These are phyloP conservation scores for Petrolisthes manimaculis DNA, from an alignment of 2,888 invertebrate species.

Conservation along the genomic window DNA sequence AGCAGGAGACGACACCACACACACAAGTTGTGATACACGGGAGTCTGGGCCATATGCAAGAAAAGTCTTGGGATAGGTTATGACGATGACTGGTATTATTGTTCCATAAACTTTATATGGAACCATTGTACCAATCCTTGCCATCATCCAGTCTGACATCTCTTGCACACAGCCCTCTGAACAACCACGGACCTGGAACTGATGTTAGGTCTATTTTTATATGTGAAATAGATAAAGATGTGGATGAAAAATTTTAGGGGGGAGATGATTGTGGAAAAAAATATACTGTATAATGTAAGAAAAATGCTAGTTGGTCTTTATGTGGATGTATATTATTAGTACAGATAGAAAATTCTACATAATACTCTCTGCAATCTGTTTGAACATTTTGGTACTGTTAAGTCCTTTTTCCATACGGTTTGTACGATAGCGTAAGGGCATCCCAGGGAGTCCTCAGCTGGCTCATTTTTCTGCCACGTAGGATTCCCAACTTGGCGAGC, in stretches of 20 bases:
- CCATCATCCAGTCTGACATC: too few species aligned
- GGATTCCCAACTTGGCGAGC: conserved; percentile 38
- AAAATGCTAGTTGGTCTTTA: conserved; percentile 59
- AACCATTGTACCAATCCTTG: too few species aligned
- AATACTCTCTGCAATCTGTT: conserved; percentile 63
- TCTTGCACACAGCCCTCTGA: neutral
- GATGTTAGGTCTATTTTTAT: conserved; percentile 64
- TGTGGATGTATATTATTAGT: conserved; percentile 63
- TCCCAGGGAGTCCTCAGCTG: conserved; percentile 31
- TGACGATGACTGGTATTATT: too few species aligned
- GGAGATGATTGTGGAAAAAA: conserved; percentile 9
- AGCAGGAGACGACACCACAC: conserved; percentile 60
- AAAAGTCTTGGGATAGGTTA: conserved; percentile 42
- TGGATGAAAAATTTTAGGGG: conserved; percentile 41
- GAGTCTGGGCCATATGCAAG: conserved; percentile 17
- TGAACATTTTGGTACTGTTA: conserved; percentile 60
- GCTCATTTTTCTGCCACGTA: conserved; percentile 16
- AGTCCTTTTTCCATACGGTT: conserved; percentile 64
- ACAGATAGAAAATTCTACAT: conserved; percentile 58
- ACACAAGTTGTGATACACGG: conserved; percentile 41
- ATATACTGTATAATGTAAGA: conserved; percentile 7
- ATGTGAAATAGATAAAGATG: conserved; percentile 59
- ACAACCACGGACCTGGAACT: conserved; percentile 57
- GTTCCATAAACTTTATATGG: too few species aligned
- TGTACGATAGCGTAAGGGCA: conserved; percentile 63